phyloP scores from a whole-genome alignment of 2,113 vertebrate species.

The Muntiacus reevesi region DNA sequence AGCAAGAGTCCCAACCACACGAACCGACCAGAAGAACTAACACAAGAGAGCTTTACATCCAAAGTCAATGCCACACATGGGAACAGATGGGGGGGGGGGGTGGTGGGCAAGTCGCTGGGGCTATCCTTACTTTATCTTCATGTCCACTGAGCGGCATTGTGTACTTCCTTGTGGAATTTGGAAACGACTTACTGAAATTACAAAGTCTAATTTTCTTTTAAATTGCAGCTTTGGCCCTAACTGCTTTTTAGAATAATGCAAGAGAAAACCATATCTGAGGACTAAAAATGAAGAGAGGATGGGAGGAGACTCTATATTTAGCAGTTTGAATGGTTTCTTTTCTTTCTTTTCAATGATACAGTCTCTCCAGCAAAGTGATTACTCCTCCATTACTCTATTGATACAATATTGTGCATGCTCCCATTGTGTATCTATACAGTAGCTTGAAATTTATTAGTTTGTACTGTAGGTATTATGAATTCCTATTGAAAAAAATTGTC shows the following conservation, averaged over 20 bases:
- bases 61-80: constrained; percentile 2
- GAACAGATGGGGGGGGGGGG: not conserved
- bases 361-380: constrained; percentile 95
- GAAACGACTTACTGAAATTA: constrained; percentile 88
- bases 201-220: constrained; percentile 80
- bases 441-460: constrained; percentile 98
- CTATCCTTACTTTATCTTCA: constrained; percentile 43
- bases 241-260: constrained; percentile 81
- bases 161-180: constrained; percentile 74
- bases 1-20: not conserved
- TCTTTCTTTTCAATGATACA: constrained; percentile 88
- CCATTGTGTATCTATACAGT: constrained; percentile 99
- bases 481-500: constrained; percentile 91
- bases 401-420: constrained; percentile 98
- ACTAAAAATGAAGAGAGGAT: constrained; percentile 80
- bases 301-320: constrained; percentile 83
- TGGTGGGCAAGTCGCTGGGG: not conserved
- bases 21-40: not conserved
- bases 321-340: constrained; percentile 91
- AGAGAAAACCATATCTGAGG: constrained; percentile 78
- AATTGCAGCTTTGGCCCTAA: constrained; percentile 80
- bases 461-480: constrained; percentile 98
- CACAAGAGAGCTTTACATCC: not conserved
- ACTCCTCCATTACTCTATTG: constrained; percentile 96
- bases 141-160: constrained; percentile 72